Evolutionary conservation across 2,888 invertebrate genomes (phyloP), one percentile per base, ranked within the genome.

Genomic region (Minunthozetes semirufus): DNA sequence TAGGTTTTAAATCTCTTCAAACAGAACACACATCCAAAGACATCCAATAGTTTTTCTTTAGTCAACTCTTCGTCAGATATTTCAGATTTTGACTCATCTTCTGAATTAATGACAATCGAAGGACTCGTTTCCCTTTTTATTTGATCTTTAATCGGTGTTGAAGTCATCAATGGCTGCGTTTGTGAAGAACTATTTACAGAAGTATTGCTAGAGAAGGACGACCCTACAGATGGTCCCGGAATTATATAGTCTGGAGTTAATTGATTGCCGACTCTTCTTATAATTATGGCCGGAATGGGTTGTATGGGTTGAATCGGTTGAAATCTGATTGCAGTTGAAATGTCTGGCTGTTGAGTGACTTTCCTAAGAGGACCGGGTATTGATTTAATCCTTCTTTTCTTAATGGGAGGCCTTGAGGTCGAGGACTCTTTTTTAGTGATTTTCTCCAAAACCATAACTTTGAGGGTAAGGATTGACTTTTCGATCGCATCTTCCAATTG

Each of bases 11-110:
- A 27, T 13, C 3, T 48, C 25, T 48, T 70, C 8, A 17, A 46
- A 70, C 70, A 70, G 48, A 70, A 70, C 3, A 70, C 13, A 70
- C 70, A 70, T 17, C 46, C 46, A 70, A 25, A 70, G 13, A 46
- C 42, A n/a, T 63, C 63, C 6, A 13, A 11, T 1, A 63, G 9
- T 63, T 66, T 42, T 38, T 66, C 66, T 33, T 38, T n/a, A n/a
- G n/a, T n/a, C n/a, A 19, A 61, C 1, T 53, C 53, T 6, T 13
- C 1, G 13, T 53, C 53, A 22, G 53, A 22, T 8, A n/a, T n/a
- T 42, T 42, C 42, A 1, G 22, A 9, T 1, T 6, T n/a, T 1
- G 8, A 5, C 19, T 53, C 8, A 19, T 53, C 53, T n/a, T 53
- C 53, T 48, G n/a, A 48, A 9, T 48, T 48, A 48, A 48, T 48